Base-by-base conservation (phyloP, 2,797 vertebrate genomes). In the Pangasius djambal region DNA sequence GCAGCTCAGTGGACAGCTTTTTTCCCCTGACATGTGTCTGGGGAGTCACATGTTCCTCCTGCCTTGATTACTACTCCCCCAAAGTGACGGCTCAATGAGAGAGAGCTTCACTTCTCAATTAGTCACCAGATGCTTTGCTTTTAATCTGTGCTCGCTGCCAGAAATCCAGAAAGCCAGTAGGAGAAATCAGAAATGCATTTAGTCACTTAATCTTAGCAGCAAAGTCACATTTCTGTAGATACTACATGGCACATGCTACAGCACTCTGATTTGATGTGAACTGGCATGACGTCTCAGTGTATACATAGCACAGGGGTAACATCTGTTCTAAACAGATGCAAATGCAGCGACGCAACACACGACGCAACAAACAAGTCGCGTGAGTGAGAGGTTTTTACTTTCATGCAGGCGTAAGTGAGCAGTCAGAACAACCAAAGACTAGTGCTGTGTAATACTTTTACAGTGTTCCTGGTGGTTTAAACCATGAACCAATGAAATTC, bases 101-200 rank as follows among this genome's bases (percentile, higher is more conserved):
- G 57, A 18, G 57, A 84, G 84, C 79, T 81, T 74, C 52, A 31
- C 22, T 15, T 70, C 85, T 88, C 74, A 88, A 87, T 90, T 65
- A 90, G 86, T 88, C 86, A 87, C 87, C 87, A 86, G 90, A 91
- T 88, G 89, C 85, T 86, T 63, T 40, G 34, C 59, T 57, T 86
- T 88, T 85, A 89, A 89, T 72, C 74, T 70, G 79, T 40, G 20
- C 12, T 34, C 12, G 37, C 63, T 91, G 79, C n/a, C 44, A 34
- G 70, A 75, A 72, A 50, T 75, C 81, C 52, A 50, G 6, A 31
- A 31, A 63, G 10, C 28, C 28, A 55, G 40, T 0, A 15, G 5
- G 40, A 48, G 22, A 34, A 57, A 79, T 34, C 0, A 31, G 13
- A 40, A 59, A 44, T 44, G 40, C 13, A 63, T 63, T 83, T 13